These are phyloP conservation scores for Chelonus formosanus DNA, from an alignment of 2,888 invertebrate species.

Conservation along the genomic window DNA sequence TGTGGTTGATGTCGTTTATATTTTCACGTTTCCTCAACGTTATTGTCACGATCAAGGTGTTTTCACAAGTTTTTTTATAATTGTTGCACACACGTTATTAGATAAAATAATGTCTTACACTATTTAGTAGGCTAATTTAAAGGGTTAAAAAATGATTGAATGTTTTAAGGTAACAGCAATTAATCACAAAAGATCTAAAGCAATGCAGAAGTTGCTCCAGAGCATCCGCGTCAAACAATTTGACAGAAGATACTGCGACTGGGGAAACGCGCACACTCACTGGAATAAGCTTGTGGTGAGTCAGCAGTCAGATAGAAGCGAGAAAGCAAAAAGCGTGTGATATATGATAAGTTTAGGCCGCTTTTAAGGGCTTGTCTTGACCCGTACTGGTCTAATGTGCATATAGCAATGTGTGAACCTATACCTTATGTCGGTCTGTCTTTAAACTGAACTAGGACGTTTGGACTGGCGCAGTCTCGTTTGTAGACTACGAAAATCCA, in stretches of 20 bases:
- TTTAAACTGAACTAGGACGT: constrained; percentile 18
- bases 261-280: constrained; percentile 34
- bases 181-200: not conserved
- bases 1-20: not conserved
- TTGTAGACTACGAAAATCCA: constrained; percentile 54
- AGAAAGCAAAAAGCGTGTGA: no score
- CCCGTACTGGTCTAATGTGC: no score
- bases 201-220: not conserved
- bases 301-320: constrained; percentile 2
- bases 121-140: no score
- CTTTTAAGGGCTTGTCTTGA: no score
- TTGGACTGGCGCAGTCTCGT: constrained; percentile 53
- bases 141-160: not conserved
- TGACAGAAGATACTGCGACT: constrained; percentile 39
- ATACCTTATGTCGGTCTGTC: no score
- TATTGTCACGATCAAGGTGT: no score
- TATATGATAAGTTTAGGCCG: no score
- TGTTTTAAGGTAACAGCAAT: not conserved
- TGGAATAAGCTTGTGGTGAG: constrained; percentile 27
- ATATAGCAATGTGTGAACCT: no score
- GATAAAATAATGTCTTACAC: not conserved
- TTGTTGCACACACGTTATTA: no score
- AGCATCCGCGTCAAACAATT: constrained; percentile 37
- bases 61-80: no score
- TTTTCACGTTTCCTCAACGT: constrained; percentile 12